These are phyloP conservation scores for Cranoglanis bouderius DNA, from an alignment of 2,113 vertebrate genomes.

Conservation along the genomic window DNA sequence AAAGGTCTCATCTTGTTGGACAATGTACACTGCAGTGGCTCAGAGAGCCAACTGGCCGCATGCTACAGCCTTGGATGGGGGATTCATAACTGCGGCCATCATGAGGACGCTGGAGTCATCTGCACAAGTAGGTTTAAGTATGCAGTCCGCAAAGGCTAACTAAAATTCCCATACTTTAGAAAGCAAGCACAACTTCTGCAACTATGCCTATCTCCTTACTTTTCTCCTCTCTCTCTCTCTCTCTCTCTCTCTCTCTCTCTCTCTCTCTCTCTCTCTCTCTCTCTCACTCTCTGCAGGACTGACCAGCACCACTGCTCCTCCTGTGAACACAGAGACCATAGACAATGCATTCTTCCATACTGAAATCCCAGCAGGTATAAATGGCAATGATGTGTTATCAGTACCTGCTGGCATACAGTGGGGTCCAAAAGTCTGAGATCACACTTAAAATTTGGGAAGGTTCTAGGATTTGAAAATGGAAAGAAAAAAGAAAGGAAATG, in stretches of 20 bases:
- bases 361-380: slow-evolving; percentile 39
- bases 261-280: background rate
- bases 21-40: slow-evolving; percentile 87
- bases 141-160: background rate
- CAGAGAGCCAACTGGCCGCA: slow-evolving; percentile 72
- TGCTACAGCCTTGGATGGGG: slow-evolving; percentile 93
- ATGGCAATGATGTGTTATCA: background rate
- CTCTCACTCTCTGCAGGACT: slow-evolving; percentile 53
- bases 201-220: background rate
- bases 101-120: slow-evolving; percentile 89
- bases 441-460: background rate
- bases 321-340: slow-evolving; percentile 53
- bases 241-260: background rate
- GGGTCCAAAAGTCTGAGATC: background rate
- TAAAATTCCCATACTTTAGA: background rate
- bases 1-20: slow-evolving; percentile 87
- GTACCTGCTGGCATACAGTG: slow-evolving; percentile 4
- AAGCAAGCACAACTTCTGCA: background rate
- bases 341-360: slow-evolving; percentile 20
- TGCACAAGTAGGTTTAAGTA: slow-evolving; percentile 77
- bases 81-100: slow-evolving; percentile 94
- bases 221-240: background rate
- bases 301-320: slow-evolving; percentile 45
- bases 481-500: background rate
- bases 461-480: background rate